Base-by-base conservation (phyloP, 2,888 invertebrate genomes). In the Ashinkailepas kermadecensis region DNA sequence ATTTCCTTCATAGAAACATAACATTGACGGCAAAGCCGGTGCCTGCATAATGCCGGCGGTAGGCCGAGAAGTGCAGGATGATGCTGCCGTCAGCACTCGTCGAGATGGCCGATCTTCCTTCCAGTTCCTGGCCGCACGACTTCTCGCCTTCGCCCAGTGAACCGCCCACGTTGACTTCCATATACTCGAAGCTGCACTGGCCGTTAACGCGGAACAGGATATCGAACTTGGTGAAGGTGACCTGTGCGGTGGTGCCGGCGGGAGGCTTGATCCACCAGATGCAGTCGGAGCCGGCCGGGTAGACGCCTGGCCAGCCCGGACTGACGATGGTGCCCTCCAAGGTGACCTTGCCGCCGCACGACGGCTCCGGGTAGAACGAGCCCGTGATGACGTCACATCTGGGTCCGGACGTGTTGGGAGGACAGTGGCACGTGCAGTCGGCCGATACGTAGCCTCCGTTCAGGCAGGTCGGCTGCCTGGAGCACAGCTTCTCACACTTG, bases 351-450 rank as follows among this genome's bases (percentile, higher is more conserved):
- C 56, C 78, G 57, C 78, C 78, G 78, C 78, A 78, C n/a, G 10
- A 9, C 57, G 78, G 57, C 56, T 21, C 57, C 78, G 78, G 78
- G 78, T 78, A 57, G 78, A 57, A 78, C 21, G 0, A 0, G 78
- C 78, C 78, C 7, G n/a, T 56, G 21, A 78, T n/a, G 21, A 21
- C 57, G 57, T 57, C 10, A 21, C 78, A 78, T 4, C 10, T 13
- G 18, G 56, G 4, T 18, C 78, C 78, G 57, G n/a, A 18, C n/a
- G 78, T 57, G 78, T 54, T 54, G 25, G 78, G 56, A 18, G 78
- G 78, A 78, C 78, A 78, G 78, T 57, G 78, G 78, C 78, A 78
- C 56, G 13, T 54, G 78, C 78, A 78, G 56, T 56, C 57, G 18
- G 56, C n/a, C 12, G 21, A 9, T 4, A 78, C 57, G 78, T 57